A percentile compares a stretch with the other conserved stretches of the same genome.
Evolutionary conservation across 2,888 invertebrate genomes (phyloP).

Genomic region (Hololepta plana): DNA sequence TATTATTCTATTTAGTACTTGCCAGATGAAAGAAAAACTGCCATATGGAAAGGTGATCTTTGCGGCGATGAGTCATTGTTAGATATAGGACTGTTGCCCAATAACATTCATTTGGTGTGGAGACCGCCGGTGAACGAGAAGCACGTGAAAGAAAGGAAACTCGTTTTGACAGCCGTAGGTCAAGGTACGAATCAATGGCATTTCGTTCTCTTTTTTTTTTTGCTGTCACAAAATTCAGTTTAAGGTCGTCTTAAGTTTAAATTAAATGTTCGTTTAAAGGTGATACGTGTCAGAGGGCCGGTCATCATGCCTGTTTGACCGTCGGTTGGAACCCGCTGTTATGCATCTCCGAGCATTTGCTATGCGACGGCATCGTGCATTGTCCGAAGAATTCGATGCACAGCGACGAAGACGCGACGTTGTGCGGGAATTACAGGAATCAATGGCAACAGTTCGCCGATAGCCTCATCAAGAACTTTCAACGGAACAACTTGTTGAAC

Average conservation of each 20-base stretch:
- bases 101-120: conserved; percentile 18
- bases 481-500: conserved; percentile 1
- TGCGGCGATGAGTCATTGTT: conserved; percentile 15
- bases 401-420: conserved; percentile 21
- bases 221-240: too few relatives aligned
- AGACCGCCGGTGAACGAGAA: conserved; percentile 14
- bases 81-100: conserved; percentile 17
- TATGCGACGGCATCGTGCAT: conserved; percentile 47
- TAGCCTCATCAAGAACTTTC: conserved; percentile 15
- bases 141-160: conserved; percentile 13
- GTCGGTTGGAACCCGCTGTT: conserved; percentile 25
- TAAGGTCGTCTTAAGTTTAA: too few relatives aligned
- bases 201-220: too few relatives aligned
- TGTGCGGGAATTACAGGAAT: conserved; percentile 15
- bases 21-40: conserved; percentile 14
- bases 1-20: conserved; percentile 13
- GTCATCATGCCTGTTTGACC: conserved; percentile 20
- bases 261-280: too few relatives aligned
- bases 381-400: conserved; percentile 41
- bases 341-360: conserved; percentile 44
- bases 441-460: conserved; percentile 15
- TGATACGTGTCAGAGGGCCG: too few relatives aligned
- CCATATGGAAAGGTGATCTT: conserved; percentile 19
- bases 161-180: conserved; percentile 19
- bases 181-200: conserved; percentile 18